Percentiles rank a stretch among this genome's conserved stretches.
Evolutionary conservation across 2,113 vertebrate genomes (phyloP).

Genomic region (Chitala chitala): DNA sequence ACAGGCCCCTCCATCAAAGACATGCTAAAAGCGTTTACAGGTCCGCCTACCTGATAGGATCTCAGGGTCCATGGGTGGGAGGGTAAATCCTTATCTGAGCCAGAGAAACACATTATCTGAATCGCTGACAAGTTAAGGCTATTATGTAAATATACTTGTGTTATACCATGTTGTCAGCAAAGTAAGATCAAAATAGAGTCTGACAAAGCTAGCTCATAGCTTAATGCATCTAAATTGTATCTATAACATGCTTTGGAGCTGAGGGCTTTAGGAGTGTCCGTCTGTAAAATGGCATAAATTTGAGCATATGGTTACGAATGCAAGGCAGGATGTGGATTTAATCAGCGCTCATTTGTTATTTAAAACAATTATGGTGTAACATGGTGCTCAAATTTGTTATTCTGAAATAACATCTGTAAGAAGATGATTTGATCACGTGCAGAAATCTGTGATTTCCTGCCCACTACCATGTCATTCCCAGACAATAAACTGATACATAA

Average conservation of each 20-base stretch:
- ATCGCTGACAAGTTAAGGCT: conserved; percentile 2
- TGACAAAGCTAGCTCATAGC: background rate
- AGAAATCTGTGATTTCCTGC: background rate
- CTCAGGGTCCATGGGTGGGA: background rate
- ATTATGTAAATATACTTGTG: background rate
- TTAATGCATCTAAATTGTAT: background rate
- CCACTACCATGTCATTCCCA: background rate
- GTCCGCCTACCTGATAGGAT: no score
- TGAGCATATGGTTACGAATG: background rate
- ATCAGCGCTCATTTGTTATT: background rate
- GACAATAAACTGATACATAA: background rate
- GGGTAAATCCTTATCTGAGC: background rate
- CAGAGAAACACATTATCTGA: background rate
- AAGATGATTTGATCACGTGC: background rate
- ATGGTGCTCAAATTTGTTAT: background rate
- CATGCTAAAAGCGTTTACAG: no score
- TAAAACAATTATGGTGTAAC: background rate
- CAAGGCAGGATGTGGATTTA: background rate
- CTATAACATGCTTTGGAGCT: background rate
- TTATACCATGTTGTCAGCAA: background rate
- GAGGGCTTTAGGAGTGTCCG: background rate
- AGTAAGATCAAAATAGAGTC: background rate
- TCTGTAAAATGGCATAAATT: background rate
- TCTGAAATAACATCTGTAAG: background rate
- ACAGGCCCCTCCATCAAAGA: no score